A percentile compares a stretch with the other conserved stretches of the same genome.
phyloP scores from a whole-genome alignment of 2,113 vertebrate genomes.

The Hemicordylus capensis region DNA sequence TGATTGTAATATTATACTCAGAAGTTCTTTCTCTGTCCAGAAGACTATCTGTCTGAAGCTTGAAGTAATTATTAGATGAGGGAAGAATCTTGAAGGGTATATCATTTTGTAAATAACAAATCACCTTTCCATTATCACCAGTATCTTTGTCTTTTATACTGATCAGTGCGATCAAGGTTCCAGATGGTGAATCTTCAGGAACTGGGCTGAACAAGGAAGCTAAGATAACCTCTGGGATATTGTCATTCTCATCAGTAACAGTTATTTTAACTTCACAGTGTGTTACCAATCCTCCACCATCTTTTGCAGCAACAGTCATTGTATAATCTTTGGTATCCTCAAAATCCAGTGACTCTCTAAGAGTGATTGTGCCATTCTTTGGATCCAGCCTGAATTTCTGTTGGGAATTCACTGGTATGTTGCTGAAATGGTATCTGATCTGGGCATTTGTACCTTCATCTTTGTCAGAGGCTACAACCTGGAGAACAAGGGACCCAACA shows the following conservation, averaged over 20 bases:
- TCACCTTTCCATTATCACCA: conserved; percentile 51
- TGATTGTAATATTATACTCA: conserved; percentile 26
- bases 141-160: conserved; percentile 55
- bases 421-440: conserved; percentile 65
- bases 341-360: conserved; percentile 51
- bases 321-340: conserved; percentile 60
- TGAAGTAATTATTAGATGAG: conserved; percentile 55
- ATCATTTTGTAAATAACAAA: conserved; percentile 32
- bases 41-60: neutral
- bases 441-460: conserved; percentile 69
- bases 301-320: conserved; percentile 69
- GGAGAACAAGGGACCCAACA: conserved; percentile 47
- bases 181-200: conserved; percentile 47
- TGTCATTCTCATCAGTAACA: conserved; percentile 76
- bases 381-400: conserved; percentile 55
- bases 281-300: conserved; percentile 62
- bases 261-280: conserved; percentile 63
- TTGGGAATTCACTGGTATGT: conserved; percentile 25
- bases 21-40: conserved; percentile 13
- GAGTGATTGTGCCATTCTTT: conserved; percentile 52
- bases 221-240: conserved; percentile 59
- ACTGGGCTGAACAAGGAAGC: conserved; percentile 49
- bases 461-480: conserved; percentile 61
- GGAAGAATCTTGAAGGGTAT: conserved; percentile 56
- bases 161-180: conserved; percentile 56